Conservation (phyloP, 2,113 vertebrate species). For the Catagonus wagneri region DNA sequence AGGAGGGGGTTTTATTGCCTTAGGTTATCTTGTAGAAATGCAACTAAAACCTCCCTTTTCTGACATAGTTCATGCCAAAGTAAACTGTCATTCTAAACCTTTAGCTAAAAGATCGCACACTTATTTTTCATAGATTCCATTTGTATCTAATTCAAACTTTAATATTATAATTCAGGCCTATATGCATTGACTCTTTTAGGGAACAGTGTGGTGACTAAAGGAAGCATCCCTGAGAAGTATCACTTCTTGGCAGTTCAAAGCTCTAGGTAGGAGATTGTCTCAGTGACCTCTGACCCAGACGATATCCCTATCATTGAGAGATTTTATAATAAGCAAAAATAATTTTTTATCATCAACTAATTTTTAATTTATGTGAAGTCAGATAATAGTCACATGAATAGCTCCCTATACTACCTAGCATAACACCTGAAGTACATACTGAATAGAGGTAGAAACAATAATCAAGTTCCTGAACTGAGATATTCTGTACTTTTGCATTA, state of each 20-base stretch:
- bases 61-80: background rate
- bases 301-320: background rate
- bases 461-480: background rate
- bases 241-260: background rate
- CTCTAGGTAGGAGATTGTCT: background rate
- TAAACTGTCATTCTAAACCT: background rate
- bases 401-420: background rate
- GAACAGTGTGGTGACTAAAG: background rate
- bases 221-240: background rate
- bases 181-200: background rate
- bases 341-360: constrained; percentile 13
- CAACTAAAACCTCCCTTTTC: background rate
- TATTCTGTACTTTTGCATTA: background rate
- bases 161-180: background rate
- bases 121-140: background rate
- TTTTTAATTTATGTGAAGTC: background rate
- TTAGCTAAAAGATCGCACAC: background rate
- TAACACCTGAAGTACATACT: background rate
- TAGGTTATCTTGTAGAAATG: background rate
- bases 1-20: background rate
- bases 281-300: background rate
- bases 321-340: background rate
- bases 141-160: background rate
- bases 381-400: background rate
- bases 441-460: background rate